These are phyloP conservation scores for Scolopax rusticola DNA, from an alignment of 2,797 vertebrate genomes.

Conservation along the genomic window DNA sequence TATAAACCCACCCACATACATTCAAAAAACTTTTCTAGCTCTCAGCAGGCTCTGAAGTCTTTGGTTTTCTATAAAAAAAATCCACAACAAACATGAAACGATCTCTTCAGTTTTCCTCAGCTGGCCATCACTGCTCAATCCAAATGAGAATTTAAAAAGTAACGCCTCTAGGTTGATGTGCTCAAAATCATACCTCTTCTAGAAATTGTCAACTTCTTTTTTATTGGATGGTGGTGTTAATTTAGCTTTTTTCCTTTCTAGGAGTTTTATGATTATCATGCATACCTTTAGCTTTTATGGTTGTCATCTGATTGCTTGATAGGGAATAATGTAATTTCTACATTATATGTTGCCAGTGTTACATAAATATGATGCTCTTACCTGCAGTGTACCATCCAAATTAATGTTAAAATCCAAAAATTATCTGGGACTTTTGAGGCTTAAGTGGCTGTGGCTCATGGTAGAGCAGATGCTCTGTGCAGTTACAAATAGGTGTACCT, in stretches of 20 bases:
- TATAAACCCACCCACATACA: conserved; percentile 34
- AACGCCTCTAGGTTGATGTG: background rate
- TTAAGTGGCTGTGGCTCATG: background rate
- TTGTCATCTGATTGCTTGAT: background rate
- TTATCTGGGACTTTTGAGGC: background rate
- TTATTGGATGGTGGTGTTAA: background rate
- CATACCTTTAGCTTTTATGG: background rate
- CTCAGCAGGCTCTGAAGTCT: background rate
- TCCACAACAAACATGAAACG: background rate
- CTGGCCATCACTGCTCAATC: background rate
- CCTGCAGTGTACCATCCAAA: background rate
- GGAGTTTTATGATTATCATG: background rate
- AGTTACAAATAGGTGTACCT: background rate
- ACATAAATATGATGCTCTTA: background rate
- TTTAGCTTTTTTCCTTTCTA: background rate
- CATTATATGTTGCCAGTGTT: background rate
- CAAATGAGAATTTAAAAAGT: background rate
- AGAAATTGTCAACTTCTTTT: background rate
- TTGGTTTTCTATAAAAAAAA: background rate
- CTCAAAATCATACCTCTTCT: background rate
- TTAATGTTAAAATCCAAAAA: background rate
- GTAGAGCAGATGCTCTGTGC: background rate
- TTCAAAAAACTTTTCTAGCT: background rate
- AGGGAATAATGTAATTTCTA: background rate
- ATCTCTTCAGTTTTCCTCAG: conserved; percentile 24